Evolutionary conservation across 2,888 invertebrate genomes (phyloP).

Genomic region (Tolmerus cingulatus): DNA sequence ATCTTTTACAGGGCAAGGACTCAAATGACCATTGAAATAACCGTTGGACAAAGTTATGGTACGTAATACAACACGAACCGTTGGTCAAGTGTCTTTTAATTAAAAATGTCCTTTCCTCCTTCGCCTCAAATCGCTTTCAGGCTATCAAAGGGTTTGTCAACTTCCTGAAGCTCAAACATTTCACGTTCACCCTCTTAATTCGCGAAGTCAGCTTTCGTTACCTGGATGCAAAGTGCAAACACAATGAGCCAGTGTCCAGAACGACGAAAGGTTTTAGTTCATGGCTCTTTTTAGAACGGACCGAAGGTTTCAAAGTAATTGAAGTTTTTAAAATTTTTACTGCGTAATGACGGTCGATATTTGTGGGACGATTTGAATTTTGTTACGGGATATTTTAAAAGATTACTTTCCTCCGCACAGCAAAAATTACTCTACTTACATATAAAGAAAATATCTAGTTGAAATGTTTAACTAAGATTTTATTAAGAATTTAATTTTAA

Average conservation of each 20-base stretch:
- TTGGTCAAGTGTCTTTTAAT: slow-evolving; percentile 31
- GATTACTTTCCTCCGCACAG: no score
- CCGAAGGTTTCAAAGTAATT: no score
- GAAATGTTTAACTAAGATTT: no score
- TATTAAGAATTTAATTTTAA: no score
- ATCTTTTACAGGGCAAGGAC: slow-evolving; percentile 2
- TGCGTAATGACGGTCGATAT: no score
- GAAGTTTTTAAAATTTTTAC: no score
- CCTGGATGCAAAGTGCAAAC: neutral
- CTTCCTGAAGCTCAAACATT: neutral
- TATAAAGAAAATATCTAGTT: no score
- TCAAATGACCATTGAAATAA: slow-evolving; percentile 22
- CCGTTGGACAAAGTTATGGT: neutral
- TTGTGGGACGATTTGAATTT: no score
- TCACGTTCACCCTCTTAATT: neutral
- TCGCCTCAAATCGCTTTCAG: neutral
- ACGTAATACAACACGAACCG: neutral
- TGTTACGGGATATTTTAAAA: no score
- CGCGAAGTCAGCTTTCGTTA: neutral
- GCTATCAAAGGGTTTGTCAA: neutral
- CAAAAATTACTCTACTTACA: no score
- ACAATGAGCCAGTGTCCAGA: neutral
- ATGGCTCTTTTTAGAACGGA: no score
- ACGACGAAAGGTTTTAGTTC: no score
- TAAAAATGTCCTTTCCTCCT: slow-evolving; percentile 3